These are phyloP conservation scores for Gymnothorax reevesii DNA, from an alignment of 2,797 vertebrate genomes.

Conservation along the genomic window DNA sequence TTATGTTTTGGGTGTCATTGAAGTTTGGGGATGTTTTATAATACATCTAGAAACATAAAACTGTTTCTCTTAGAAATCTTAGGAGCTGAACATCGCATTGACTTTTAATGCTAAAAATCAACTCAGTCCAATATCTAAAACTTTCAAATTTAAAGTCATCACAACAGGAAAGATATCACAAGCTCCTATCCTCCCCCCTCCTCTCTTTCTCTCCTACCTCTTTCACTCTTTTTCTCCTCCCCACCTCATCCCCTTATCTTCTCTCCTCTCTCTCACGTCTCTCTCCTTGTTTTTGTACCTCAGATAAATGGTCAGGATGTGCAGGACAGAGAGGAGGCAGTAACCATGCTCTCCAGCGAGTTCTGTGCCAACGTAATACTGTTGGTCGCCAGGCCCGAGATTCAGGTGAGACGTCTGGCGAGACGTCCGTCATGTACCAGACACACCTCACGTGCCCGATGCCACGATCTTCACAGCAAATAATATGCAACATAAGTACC, in stretches of 20 bases:
- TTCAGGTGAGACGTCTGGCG: conserved; percentile 76
- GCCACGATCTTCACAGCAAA: not conserved
- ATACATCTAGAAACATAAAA: too few relatives aligned
- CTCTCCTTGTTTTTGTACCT: conserved; percentile 61
- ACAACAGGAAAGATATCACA: too few relatives aligned
- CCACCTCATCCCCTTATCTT: not conserved
- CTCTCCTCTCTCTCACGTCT: conserved; percentile 11
- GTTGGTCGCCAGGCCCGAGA: conserved; percentile 88
- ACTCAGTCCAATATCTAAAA: too few relatives aligned
- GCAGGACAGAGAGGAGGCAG: conserved; percentile 87
- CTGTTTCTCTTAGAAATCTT: too few relatives aligned
- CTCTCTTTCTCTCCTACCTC: not conserved
- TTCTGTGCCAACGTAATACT: conserved; percentile 85
- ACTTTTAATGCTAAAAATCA: too few relatives aligned
- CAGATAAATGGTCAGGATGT: conserved; percentile 96
- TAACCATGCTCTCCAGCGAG: conserved; percentile 87
- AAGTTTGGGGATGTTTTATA: too few relatives aligned
- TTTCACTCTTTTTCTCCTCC: conserved; percentile 35
- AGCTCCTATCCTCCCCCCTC: conserved; percentile 43
- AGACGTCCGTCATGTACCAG: not conserved
- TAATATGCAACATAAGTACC: not conserved
- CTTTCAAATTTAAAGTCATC: too few relatives aligned
- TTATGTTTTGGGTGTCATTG: too few relatives aligned
- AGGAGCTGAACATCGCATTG: too few relatives aligned
- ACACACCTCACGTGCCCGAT: not conserved